phyloP scores from a whole-genome alignment of 2,797 vertebrate genomes.

The Melanotaenia parkinsoni region DNA sequence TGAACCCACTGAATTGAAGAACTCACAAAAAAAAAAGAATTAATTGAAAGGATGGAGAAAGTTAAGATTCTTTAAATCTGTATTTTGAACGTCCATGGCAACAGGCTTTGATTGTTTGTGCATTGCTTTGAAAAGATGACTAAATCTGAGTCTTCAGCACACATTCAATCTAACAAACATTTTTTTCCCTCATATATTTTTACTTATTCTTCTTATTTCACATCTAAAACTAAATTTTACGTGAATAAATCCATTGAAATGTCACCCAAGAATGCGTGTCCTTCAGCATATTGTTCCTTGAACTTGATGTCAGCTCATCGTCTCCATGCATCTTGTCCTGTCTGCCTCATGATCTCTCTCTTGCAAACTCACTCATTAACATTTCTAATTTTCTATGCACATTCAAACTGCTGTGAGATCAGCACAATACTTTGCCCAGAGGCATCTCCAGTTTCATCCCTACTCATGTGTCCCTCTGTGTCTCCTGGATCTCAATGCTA shows the following conservation, averaged over 20 bases:
- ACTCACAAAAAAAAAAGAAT: slow-evolving; percentile 2
- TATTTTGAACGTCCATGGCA: slow-evolving; percentile 70
- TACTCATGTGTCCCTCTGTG: slow-evolving; percentile 34
- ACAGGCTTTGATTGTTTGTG: slow-evolving; percentile 51
- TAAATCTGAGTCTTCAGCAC: slow-evolving; percentile 30
- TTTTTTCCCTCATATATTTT: slow-evolving; percentile 13
- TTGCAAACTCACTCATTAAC: slow-evolving; percentile 59
- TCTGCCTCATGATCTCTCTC: slow-evolving; percentile 4
- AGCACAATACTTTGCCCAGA: slow-evolving; percentile 50
- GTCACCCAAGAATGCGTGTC: neutral
- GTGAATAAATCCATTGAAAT: neutral
- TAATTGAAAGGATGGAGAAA: slow-evolving; percentile 30
- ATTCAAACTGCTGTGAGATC: slow-evolving; percentile 59
- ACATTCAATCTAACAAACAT: neutral
- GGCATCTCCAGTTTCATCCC: slow-evolving; percentile 52
- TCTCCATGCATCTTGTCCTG: slow-evolving; percentile 6
- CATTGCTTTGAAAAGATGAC: slow-evolving; percentile 45
- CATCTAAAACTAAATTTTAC: neutral
- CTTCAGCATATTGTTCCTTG: slow-evolving; percentile 8
- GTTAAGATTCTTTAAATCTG: slow-evolving; percentile 44
- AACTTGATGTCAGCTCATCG: slow-evolving; percentile 30
- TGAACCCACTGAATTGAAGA: slow-evolving; percentile 22
- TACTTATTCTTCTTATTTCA: neutral
- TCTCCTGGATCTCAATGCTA: slow-evolving; percentile 54
- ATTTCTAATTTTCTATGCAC: slow-evolving; percentile 55